These are phyloP conservation scores for Acromyrmex charruanus DNA, from an alignment of 1,140 invertebrate genomes.

Conservation along the genomic window DNA sequence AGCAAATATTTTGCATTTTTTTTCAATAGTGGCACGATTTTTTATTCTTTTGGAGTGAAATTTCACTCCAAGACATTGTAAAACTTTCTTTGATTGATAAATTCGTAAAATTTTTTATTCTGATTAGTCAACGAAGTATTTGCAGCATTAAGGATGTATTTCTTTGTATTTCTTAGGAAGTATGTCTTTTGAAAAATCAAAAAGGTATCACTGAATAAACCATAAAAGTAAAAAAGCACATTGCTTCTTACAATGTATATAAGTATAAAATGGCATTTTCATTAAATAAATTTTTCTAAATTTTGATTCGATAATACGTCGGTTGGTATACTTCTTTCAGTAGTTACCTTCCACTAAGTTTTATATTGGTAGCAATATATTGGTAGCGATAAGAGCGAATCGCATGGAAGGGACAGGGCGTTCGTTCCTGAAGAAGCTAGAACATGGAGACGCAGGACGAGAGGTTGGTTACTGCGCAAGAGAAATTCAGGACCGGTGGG, in stretches of 20 bases:
- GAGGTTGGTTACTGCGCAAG: conserved; percentile 67
- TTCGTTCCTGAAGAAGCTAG: conserved; percentile 24
- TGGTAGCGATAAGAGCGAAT: not conserved
- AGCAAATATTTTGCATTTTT: too few species aligned
- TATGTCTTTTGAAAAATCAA: not conserved
- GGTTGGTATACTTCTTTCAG: not conserved
- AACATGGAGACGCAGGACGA: conserved; percentile 40
- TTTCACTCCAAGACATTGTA: too few species aligned
- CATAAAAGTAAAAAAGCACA: not conserved
- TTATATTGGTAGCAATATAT: conserved; percentile 7
- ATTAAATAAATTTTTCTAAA: not conserved
- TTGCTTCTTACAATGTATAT: not conserved
- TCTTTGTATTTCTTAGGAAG: too few species aligned
- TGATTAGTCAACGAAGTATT: too few species aligned
- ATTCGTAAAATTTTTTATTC: too few species aligned
- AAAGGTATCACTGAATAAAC: not conserved
- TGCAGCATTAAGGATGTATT: too few species aligned
- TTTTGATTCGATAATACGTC: not conserved
- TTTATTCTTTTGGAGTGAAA: too few species aligned
- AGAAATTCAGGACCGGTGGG: conserved; percentile 65
- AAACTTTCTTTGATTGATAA: too few species aligned
- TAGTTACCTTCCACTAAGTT: not conserved
- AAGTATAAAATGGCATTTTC: not conserved
- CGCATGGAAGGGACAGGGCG: not conserved
- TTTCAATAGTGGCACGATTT: too few species aligned